Evolutionary conservation across 2,797 vertebrate species (phyloP).

Genomic region (Brotula barbata): DNA sequence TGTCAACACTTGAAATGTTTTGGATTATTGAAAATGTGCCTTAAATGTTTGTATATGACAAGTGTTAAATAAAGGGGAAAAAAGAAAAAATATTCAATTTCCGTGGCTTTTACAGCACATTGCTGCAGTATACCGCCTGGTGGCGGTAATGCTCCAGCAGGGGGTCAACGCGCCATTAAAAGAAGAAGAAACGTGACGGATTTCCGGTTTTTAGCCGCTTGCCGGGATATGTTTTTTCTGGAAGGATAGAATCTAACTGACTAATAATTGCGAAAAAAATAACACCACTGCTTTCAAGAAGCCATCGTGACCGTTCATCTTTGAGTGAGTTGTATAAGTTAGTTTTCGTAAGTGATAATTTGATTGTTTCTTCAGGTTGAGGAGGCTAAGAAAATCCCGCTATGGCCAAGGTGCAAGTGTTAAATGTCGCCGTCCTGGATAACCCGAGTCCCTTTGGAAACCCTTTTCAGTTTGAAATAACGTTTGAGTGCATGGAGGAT

Average conservation of each 20-base stretch:
- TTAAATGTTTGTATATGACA: no score
- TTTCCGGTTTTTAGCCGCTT: slow-evolving; percentile 30
- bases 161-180: no score
- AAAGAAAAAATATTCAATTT: no score
- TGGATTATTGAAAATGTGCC: no score
- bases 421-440: slow-evolving; percentile 86
- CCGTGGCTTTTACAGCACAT: no score
- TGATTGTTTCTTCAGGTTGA: slow-evolving; percentile 2
- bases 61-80: no score
- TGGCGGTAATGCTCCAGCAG: no score
- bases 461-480: slow-evolving; percentile 93
- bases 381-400: slow-evolving; percentile 1
- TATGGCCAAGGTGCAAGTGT: slow-evolving; percentile 90
- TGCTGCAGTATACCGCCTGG: no score
- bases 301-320: not conserved
- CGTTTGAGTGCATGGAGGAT: slow-evolving; percentile 92
- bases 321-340: not conserved
- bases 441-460: slow-evolving; percentile 89
- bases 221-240: slow-evolving; percentile 17
- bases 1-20: no score
- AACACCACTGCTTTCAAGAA: not conserved
- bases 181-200: slow-evolving; percentile 41
- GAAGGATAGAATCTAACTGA: slow-evolving; percentile 13
- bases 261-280: not conserved
- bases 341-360: not conserved